Percentiles rank a stretch among this genome's conserved stretches.
Evolutionary conservation across 1,140 invertebrate genomes (phyloP).

Genomic region (Batillaria attramentaria): DNA sequence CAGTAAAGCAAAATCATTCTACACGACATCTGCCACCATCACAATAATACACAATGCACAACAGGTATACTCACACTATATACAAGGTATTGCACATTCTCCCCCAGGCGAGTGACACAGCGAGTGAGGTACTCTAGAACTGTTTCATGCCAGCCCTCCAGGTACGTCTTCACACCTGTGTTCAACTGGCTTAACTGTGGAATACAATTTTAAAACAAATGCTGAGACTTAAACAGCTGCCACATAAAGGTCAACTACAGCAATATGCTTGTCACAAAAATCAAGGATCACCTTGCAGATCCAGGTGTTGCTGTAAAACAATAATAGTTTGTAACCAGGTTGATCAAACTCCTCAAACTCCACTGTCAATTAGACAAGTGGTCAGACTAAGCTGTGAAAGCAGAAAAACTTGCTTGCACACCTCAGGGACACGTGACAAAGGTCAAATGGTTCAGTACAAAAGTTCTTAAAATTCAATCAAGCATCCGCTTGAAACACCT

Average conservation of each 20-base stretch:
- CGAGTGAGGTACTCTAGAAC: conserved; percentile 44
- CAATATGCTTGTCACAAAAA: not conserved
- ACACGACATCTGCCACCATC: no score
- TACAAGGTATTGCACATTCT: conserved; percentile 26
- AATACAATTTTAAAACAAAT: no score
- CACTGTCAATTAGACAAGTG: no score
- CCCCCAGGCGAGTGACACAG: conserved; percentile 27
- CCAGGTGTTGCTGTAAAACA: not conserved
- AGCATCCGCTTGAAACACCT: no score
- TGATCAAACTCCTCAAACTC: no score
- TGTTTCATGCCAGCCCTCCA: conserved; percentile 40
- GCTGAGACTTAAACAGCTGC: not conserved
- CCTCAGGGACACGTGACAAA: no score
- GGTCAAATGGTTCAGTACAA: no score
- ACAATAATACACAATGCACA: no score
- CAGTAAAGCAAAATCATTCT: no score
- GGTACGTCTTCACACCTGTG: conserved; percentile 38
- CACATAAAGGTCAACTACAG: not conserved
- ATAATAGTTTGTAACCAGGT: not conserved
- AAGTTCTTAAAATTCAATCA: no score
- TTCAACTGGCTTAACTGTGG: conserved; percentile 43
- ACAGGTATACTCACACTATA: conserved; percentile 29
- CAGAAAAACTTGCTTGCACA: no score
- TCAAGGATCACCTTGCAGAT: not conserved
- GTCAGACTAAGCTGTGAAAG: no score